Conservation (phyloP, 2,797 vertebrate species). For the Peromyscus eremicus region DNA sequence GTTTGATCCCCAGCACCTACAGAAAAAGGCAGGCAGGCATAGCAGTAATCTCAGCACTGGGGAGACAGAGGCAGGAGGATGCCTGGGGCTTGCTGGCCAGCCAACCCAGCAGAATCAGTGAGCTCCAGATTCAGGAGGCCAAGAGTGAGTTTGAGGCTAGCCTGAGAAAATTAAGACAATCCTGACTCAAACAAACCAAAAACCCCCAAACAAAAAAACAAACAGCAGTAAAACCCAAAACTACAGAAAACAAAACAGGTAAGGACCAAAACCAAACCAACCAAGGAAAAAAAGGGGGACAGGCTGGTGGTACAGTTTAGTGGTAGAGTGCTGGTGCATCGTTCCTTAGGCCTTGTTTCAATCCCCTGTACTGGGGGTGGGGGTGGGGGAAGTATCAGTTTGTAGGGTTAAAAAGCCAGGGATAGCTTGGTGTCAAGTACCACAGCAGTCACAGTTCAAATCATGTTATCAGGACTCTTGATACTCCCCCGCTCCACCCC, state of each 20-base stretch:
- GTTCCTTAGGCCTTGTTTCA: not conserved
- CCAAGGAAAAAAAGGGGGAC: not conserved
- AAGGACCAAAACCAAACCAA: not conserved
- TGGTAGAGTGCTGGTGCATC: not conserved
- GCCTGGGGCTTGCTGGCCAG: not conserved
- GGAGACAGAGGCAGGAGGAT: not conserved
- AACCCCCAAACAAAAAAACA: not conserved
- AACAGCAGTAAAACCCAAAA: not conserved
- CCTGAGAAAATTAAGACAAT: not conserved
- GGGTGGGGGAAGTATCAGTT: not conserved
- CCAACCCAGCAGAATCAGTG: not conserved
- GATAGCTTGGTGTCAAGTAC: not conserved
- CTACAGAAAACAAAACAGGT: not conserved
- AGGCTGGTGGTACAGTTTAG: too few relatives aligned
- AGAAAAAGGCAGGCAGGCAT: not conserved
- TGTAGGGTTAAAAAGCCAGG: slow-evolving; percentile 9
- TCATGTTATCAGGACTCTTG: not conserved
- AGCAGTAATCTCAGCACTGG: not conserved
- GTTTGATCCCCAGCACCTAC: not conserved
- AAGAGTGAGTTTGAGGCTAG: not conserved
- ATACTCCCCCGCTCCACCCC: too few relatives aligned
- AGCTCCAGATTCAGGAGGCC: not conserved
- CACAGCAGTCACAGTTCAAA: not conserved
- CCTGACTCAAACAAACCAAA: not conserved
- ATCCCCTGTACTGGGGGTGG: too few relatives aligned